phyloP scores from a whole-genome alignment of 2,888 invertebrate species.

The Zygothrica quintamaculata region DNA sequence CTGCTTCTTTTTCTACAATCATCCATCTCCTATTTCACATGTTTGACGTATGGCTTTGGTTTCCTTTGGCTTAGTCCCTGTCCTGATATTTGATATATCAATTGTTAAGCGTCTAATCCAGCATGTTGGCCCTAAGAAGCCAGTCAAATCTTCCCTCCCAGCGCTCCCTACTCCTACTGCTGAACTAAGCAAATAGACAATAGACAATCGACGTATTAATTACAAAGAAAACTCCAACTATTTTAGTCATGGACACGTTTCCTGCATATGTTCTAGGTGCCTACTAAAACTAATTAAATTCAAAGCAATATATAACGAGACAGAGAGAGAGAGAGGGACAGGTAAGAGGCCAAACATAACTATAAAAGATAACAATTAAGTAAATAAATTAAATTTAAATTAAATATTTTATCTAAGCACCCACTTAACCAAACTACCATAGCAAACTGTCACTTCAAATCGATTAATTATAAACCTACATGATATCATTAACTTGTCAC shows the following conservation, averaged over 20 bases:
- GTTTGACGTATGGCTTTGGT: not conserved
- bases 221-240: conserved; percentile 19
- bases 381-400: too few relatives aligned
- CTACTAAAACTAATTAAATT: conserved; percentile 39
- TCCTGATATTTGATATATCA: conserved; percentile 40
- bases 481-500: too few relatives aligned
- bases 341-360: too few relatives aligned
- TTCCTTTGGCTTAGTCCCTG: conserved; percentile 7
- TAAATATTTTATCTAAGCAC: too few relatives aligned
- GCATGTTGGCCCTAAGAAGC: conserved; percentile 32
- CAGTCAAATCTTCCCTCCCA: conserved; percentile 32
- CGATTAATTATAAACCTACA: too few relatives aligned
- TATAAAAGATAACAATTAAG: too few relatives aligned
- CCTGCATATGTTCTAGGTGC: conserved; percentile 23
- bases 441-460: too few relatives aligned
- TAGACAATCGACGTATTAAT: conserved; percentile 46
- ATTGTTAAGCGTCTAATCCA: conserved; percentile 28
- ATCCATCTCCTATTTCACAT: too few relatives aligned
- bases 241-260: not conserved
- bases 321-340: too few relatives aligned
- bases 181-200: conserved; percentile 15
- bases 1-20: not conserved
- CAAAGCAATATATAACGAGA: conserved; percentile 20
- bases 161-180: not conserved
- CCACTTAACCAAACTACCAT: too few relatives aligned